These are phyloP conservation scores for Drosophila biarmipes DNA, from an alignment of 1,140 invertebrate genomes.

Conservation along the genomic window DNA sequence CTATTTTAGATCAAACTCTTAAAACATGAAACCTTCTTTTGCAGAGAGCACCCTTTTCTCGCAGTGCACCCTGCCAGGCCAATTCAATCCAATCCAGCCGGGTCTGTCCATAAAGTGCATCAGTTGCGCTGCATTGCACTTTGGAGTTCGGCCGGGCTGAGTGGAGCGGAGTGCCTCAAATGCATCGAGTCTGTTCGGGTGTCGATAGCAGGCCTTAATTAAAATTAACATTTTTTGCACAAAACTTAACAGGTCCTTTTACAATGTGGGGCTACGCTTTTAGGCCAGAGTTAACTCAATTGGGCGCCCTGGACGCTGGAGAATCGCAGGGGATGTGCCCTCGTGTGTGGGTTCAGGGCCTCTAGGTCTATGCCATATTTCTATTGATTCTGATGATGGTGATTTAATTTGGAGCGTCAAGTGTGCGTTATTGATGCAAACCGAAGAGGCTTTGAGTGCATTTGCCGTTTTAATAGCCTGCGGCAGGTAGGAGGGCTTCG, in stretches of 20 bases:
- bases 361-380: slow-evolving; percentile 10
- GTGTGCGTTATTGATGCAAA: slow-evolving; percentile 79
- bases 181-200: slow-evolving; percentile 59
- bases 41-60: neutral
- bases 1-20: too few relatives aligned
- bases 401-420: slow-evolving; percentile 82
- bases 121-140: slow-evolving; percentile 79
- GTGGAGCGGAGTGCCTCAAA: slow-evolving; percentile 52
- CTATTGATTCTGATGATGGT: slow-evolving; percentile 81
- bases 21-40: too few relatives aligned
- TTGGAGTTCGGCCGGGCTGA: slow-evolving; percentile 30
- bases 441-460: slow-evolving; percentile 46
- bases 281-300: slow-evolving; percentile 80
- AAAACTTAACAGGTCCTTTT: slow-evolving; percentile 65
- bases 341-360: slow-evolving; percentile 3
- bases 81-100: slow-evolving; percentile 34
- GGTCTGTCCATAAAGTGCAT: slow-evolving; percentile 68
- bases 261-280: slow-evolving; percentile 67
- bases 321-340: neutral
- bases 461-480: slow-evolving; percentile 54
- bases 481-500: slow-evolving; percentile 7
- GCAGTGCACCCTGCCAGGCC: slow-evolving; percentile 22
- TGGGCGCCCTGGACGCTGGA: slow-evolving; percentile 24
- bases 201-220: slow-evolving; percentile 82
- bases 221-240: slow-evolving; percentile 84